phyloP scores from a whole-genome alignment of 2,888 invertebrate species.

The Volucella zonaria region DNA sequence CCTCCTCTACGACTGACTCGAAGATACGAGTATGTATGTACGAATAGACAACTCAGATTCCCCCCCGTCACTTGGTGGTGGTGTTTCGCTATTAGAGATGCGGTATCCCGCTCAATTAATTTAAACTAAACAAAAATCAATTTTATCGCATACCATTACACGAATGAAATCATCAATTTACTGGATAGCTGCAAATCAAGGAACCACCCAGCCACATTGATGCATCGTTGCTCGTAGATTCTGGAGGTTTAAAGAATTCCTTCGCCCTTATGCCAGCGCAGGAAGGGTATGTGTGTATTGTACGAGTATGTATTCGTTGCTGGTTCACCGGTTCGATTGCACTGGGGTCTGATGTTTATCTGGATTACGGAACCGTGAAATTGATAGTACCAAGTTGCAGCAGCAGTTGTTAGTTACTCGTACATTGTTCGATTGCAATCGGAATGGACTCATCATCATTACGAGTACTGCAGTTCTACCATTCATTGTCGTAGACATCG shows the following conservation, averaged over 20 bases:
- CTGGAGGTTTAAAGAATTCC: conserved; percentile 46
- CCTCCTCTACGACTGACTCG: conserved; percentile 14
- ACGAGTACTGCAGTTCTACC: conserved; percentile 35
- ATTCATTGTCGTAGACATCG: conserved; percentile 43
- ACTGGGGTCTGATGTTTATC: conserved; percentile 69
- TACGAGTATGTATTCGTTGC: conserved; percentile 22
- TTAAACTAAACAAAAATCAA: conserved; percentile 73
- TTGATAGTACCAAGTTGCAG: conserved; percentile 71
- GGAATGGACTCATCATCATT: conserved; percentile 71
- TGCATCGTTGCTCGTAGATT: conserved; percentile 46
- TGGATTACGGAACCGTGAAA: conserved; percentile 73
- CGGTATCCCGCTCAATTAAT: conserved; percentile 73
- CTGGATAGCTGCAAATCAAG: conserved; percentile 69
- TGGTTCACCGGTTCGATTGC: conserved; percentile 62
- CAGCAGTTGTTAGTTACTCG: conserved; percentile 68
- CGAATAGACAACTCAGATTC: conserved; percentile 4
- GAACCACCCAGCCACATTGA: conserved; percentile 37
- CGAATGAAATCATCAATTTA: conserved; percentile 74
- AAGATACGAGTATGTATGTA: conserved; percentile 1
- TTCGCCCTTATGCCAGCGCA: not conserved
- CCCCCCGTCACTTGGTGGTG: not conserved
- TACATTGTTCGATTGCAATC: conserved; percentile 71
- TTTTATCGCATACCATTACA: conserved; percentile 73
- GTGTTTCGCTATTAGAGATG: conserved; percentile 62
- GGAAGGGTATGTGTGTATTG: conserved; percentile 23